phyloP scores from a whole-genome alignment of 2,113 vertebrate species.

The Saguinus midas region DNA sequence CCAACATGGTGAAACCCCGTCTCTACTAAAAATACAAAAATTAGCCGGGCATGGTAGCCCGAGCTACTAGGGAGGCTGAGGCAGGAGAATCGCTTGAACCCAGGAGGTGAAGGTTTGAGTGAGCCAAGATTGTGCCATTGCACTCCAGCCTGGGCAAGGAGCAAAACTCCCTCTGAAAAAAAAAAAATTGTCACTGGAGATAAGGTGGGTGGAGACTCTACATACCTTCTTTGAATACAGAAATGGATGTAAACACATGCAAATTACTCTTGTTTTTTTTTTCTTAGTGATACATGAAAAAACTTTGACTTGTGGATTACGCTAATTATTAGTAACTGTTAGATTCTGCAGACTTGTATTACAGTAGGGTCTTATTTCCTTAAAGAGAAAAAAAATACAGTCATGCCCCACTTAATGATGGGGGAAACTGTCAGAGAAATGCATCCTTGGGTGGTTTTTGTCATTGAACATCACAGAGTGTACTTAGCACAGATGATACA shows the following conservation, averaged over 20 bases:
- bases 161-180: too few species aligned
- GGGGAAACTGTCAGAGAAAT: not conserved
- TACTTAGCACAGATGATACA: not conserved
- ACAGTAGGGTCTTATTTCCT: not conserved
- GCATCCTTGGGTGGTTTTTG: not conserved
- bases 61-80: too few species aligned
- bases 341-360: not conserved
- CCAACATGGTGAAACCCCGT: too few species aligned
- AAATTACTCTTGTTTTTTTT: not conserved
- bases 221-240: not conserved
- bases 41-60: too few species aligned
- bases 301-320: not conserved
- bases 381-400: slow-evolving; percentile 16
- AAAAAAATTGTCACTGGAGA: not conserved
- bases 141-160: too few species aligned
- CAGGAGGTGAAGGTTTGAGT: too few species aligned
- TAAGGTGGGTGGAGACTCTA: not conserved
- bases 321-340: not conserved
- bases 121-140: too few species aligned
- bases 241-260: slow-evolving; percentile 28
- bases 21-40: too few species aligned
- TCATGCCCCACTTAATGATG: not conserved
- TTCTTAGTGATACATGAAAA: not conserved
- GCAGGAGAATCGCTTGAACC: too few species aligned
- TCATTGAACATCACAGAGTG: not conserved